phyloP scores from a whole-genome alignment of 37 sponge, comb jelly and placozoan species.

The Axinella damicornis region DNA sequence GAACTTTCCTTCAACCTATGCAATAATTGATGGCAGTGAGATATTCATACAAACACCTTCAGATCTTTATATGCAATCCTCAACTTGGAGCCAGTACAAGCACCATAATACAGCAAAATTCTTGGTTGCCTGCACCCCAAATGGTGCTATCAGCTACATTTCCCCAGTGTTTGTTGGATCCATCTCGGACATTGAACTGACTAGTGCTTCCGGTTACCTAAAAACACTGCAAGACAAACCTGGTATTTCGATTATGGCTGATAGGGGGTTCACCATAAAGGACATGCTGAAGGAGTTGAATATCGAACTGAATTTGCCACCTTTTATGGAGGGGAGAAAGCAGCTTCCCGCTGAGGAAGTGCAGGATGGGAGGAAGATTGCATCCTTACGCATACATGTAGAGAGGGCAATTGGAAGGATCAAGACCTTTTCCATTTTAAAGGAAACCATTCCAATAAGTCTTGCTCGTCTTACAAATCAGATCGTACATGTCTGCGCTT shows the following conservation, averaged over 20 bases:
- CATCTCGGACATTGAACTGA: conserved; percentile 56
- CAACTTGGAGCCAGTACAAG: conserved; percentile 57
- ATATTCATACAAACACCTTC: conserved; percentile 50
- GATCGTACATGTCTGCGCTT: conserved; percentile 47
- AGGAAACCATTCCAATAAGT: conserved; percentile 42
- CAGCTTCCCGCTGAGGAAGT: too few relatives aligned
- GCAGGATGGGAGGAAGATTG: too few relatives aligned
- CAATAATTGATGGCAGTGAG: conserved; percentile 75
- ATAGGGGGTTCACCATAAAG: too few relatives aligned
- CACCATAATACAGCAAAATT: conserved; percentile 65
- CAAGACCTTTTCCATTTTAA: conserved; percentile 55
- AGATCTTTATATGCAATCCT: conserved; percentile 58
- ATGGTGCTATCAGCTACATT: conserved; percentile 58
- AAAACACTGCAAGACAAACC: conserved; percentile 19
- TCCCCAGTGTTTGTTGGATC: conserved; percentile 45
- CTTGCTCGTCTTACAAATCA: conserved; percentile 61
- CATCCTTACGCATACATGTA: too few relatives aligned
- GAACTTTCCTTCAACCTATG: conserved; percentile 51
- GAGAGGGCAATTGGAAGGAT: too few relatives aligned
- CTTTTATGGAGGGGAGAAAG: conserved; percentile 52
- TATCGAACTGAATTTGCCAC: conserved; percentile 44
- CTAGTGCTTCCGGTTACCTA: conserved; percentile 2
- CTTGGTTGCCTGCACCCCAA: conserved; percentile 57
- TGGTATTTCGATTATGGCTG: conserved; percentile 35
- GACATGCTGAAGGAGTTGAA: conserved; percentile 24